Evolutionary conservation across 1,140 invertebrate genomes (phyloP).

Genomic region (Vanessa atalanta): DNA sequence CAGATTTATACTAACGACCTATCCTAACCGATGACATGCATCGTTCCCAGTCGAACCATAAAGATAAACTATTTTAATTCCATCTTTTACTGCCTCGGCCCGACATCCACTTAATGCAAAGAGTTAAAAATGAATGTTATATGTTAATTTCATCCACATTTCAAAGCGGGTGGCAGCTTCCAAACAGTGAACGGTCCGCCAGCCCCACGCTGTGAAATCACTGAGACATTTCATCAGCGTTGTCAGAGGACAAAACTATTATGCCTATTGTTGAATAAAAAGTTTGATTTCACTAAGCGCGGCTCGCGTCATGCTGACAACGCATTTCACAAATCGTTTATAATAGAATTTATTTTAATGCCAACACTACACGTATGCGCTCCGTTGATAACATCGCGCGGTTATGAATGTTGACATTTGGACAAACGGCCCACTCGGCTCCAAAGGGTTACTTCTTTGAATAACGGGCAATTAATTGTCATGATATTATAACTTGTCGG

Average conservation of each 20-base stretch:
- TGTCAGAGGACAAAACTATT: conserved; percentile 65
- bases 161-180: conserved; percentile 63
- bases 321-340: conserved; percentile 74
- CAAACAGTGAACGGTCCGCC: conserved; percentile 63
- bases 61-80: conserved; percentile 53
- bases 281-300: conserved; percentile 56
- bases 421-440: conserved; percentile 47
- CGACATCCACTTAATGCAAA: conserved; percentile 50
- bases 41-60: conserved; percentile 47
- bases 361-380: conserved; percentile 47
- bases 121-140: conserved; percentile 69
- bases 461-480: conserved; percentile 64
- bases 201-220: conserved; percentile 67
- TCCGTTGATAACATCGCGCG: conserved; percentile 64
- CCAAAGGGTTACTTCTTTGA: conserved; percentile 63
- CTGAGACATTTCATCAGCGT: conserved; percentile 71
- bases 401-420: conserved; percentile 67
- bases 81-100: conserved; percentile 45
- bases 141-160: conserved; percentile 67
- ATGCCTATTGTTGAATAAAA: conserved; percentile 58
- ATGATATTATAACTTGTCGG: conserved; percentile 53
- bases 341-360: conserved; percentile 70
- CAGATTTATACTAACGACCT: conserved; percentile 59
- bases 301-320: conserved; percentile 76
- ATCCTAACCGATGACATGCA: conserved; percentile 47